Conservation (phyloP, 2,113 vertebrate genomes). For the Salvelinus alpinus region DNA sequence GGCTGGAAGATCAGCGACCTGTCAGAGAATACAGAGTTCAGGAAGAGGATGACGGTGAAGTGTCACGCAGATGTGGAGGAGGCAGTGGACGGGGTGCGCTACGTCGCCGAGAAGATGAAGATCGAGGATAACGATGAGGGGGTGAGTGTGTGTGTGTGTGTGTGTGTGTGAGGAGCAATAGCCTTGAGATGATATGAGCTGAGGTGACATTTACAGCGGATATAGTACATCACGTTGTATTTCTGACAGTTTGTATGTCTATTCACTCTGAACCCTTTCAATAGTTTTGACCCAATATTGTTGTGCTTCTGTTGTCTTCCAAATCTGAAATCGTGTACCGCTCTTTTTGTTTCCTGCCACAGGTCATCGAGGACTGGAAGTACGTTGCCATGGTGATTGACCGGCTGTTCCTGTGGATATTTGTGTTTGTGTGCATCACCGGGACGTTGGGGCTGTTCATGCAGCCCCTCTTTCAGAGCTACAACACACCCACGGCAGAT, state of each 20-base stretch:
- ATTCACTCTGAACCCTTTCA: background rate
- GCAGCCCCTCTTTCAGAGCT: slow-evolving; percentile 78
- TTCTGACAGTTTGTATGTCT: background rate
- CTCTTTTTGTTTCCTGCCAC: slow-evolving; percentile 13
- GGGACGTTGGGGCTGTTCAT: slow-evolving; percentile 78
- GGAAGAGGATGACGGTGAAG: slow-evolving; percentile 70
- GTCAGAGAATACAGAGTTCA: slow-evolving; percentile 70
- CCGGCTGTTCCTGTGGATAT: slow-evolving; percentile 75
- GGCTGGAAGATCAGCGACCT: slow-evolving; percentile 68
- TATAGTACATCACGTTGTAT: background rate
- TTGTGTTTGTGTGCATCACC: slow-evolving; percentile 76
- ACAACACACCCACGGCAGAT: slow-evolving; percentile 69
- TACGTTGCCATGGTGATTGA: slow-evolving; percentile 82
- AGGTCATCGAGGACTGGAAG: slow-evolving; percentile 81
- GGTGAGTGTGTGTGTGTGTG: slow-evolving; percentile 54
- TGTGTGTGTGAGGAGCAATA: background rate
- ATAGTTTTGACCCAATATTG: background rate
- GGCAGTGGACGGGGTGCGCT: slow-evolving; percentile 75
- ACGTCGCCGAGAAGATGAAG: slow-evolving; percentile 80
- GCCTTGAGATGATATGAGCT: background rate
- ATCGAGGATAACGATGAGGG: slow-evolving; percentile 78
- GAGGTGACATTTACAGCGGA: background rate
- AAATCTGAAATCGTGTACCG: background rate
- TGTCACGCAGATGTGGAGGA: slow-evolving; percentile 72
- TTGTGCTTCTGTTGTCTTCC: background rate